Conservation (phyloP, 1,140 invertebrate genomes). For the Drosophila pectinifera region DNA sequence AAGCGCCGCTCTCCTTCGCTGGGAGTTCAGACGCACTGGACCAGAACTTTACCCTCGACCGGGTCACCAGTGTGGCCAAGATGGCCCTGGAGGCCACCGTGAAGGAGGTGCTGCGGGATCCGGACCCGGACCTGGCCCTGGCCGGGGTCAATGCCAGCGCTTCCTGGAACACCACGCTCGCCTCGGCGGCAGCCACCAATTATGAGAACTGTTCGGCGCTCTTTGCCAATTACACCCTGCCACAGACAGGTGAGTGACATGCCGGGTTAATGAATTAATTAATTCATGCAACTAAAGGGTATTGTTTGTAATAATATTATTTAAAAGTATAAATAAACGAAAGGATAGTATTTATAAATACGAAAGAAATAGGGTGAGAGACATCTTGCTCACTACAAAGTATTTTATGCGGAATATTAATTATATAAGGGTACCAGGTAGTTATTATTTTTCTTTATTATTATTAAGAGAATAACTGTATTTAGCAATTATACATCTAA, state of each 20-base stretch:
- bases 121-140: background rate
- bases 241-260: conserved; percentile 68
- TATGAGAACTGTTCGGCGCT: conserved; percentile 72
- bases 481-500: too few species aligned
- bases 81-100: conserved; percentile 38
- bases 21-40: too few species aligned
- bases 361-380: too few species aligned
- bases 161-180: conserved; percentile 51
- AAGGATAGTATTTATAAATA: too few species aligned
- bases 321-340: too few species aligned
- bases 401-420: too few species aligned
- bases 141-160: conserved; percentile 14
- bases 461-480: too few species aligned
- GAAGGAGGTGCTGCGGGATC: conserved; percentile 15
- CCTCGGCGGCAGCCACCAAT: conserved; percentile 58
- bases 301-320: too few species aligned
- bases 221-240: conserved; percentile 79
- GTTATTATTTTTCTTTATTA: too few species aligned
- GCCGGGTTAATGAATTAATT: background rate
- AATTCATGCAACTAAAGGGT: background rate
- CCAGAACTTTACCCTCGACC: conserved; percentile 24
- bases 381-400: too few species aligned
- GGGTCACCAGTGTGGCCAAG: conserved; percentile 41
- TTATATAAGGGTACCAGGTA: too few species aligned
- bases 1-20: too few species aligned